These are phyloP conservation scores for Scortum barcoo DNA, from an alignment of 2,113 vertebrate species.

Conservation along the genomic window DNA sequence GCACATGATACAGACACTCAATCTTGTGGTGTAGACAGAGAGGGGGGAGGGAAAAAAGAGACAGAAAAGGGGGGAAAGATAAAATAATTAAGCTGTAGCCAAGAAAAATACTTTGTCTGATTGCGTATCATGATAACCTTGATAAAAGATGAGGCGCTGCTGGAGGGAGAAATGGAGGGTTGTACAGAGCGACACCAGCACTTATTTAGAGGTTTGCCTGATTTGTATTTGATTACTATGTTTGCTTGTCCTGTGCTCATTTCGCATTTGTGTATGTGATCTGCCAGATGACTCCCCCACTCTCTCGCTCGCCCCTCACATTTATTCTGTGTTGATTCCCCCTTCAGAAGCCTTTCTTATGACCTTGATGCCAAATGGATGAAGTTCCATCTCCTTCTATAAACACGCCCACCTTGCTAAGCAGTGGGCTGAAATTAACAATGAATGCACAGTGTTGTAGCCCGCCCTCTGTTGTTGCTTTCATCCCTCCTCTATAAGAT, in stretches of 20 bases:
- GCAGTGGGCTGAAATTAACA: conserved; percentile 23
- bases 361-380: conserved; percentile 51
- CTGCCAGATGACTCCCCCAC: neutral
- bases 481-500: conserved; percentile 31
- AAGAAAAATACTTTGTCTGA: conserved; percentile 45
- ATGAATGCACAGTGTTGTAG: neutral
- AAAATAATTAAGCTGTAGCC: conserved; percentile 29
- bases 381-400: neutral
- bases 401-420: conserved; percentile 1
- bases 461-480: conserved; percentile 2
- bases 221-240: conserved; percentile 21
- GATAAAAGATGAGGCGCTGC: conserved; percentile 20
- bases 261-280: conserved; percentile 10
- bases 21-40: conserved; percentile 43
- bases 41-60: neutral
- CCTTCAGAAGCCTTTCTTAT: neutral
- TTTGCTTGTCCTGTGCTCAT: conserved; percentile 16
- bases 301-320: neutral
- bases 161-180: neutral
- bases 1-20: conserved; percentile 36
- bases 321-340: neutral
- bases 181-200: neutral
- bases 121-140: conserved; percentile 47
- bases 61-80: neutral
- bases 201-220: conserved; percentile 3